Percentiles rank a stretch among this genome's conserved stretches.
These are phyloP conservation scores for Microctenopoma stevenorrisi DNA, from an alignment of 2,797 vertebrate genomes.

Conservation along the genomic window DNA sequence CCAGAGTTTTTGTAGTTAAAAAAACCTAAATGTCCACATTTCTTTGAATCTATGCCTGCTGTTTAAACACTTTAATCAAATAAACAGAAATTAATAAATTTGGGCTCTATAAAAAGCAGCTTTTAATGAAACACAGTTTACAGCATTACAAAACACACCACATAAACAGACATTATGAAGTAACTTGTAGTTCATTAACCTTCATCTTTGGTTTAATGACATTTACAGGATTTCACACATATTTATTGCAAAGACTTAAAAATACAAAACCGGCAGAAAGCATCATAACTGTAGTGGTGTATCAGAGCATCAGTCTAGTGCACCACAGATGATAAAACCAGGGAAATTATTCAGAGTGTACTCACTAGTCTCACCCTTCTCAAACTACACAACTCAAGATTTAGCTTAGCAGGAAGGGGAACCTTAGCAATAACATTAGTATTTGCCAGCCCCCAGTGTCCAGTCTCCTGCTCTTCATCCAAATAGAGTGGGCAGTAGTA, in stretches of 20 bases:
- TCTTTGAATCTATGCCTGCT: neutral
- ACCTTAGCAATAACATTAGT: conserved; percentile 66
- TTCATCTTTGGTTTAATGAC: neutral
- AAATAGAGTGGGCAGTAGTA: conserved; percentile 86
- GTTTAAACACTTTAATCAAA: neutral
- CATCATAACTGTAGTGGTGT: neutral
- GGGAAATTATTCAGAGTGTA: conserved; percentile 42
- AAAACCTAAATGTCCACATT: neutral
- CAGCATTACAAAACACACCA: neutral
- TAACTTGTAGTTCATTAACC: neutral
- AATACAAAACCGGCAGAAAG: too few relatives aligned
- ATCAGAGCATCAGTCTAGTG: conserved; percentile 1
- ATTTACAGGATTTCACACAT: too few relatives aligned
- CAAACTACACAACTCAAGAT: conserved; percentile 75
- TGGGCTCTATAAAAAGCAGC: neutral
- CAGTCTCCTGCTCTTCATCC: conserved; percentile 48
- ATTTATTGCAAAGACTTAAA: too few relatives aligned
- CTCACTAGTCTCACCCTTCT: conserved; percentile 77
- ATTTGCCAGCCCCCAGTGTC: conserved; percentile 57
- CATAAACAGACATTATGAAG: conserved; percentile 1
- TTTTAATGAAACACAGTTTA: conserved; percentile 21
- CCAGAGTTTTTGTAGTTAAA: neutral
- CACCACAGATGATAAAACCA: neutral
- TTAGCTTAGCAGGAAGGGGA: conserved; percentile 68
- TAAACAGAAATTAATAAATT: neutral